phyloP scores from a whole-genome alignment of 2,113 vertebrate species.

The Pelecanoides urinatrix region DNA sequence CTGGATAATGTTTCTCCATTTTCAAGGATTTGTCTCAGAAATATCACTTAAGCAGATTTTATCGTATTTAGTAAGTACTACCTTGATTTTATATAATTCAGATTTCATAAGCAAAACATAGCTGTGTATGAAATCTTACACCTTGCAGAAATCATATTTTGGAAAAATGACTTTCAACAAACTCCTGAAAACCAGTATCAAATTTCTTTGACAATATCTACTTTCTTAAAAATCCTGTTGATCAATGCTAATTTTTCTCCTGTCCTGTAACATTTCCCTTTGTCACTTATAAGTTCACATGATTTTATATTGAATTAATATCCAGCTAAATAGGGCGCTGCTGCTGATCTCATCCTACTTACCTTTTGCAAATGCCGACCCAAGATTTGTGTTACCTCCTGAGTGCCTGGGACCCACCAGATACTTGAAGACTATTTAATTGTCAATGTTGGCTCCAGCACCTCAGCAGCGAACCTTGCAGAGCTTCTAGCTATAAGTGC shows the following conservation, averaged over 20 bases:
- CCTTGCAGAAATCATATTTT: not conserved
- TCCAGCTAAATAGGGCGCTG: not conserved
- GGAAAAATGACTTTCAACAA: not conserved
- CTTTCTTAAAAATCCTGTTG: not conserved
- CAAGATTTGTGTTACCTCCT: not conserved
- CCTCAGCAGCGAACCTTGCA: not conserved
- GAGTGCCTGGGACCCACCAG: not conserved
- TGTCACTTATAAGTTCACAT: not conserved
- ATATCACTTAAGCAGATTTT: not conserved
- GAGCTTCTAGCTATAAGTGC: not conserved
- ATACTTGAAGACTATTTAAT: not conserved
- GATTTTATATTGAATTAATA: not conserved
- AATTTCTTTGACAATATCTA: not conserved
- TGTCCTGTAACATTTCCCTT: not conserved
- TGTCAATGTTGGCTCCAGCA: not conserved
- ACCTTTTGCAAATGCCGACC: not conserved
- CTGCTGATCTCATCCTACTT: not conserved
- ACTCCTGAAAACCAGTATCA: not conserved
- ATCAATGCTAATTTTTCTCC: not conserved
- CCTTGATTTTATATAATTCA: not conserved
- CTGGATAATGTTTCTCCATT: not conserved
- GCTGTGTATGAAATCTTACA: not conserved
- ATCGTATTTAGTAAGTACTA: not conserved
- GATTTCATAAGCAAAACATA: not conserved
- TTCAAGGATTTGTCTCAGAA: not conserved